These are phyloP conservation scores for Miltochrista miniata DNA, from an alignment of 2,888 invertebrate genomes.

Conservation along the genomic window DNA sequence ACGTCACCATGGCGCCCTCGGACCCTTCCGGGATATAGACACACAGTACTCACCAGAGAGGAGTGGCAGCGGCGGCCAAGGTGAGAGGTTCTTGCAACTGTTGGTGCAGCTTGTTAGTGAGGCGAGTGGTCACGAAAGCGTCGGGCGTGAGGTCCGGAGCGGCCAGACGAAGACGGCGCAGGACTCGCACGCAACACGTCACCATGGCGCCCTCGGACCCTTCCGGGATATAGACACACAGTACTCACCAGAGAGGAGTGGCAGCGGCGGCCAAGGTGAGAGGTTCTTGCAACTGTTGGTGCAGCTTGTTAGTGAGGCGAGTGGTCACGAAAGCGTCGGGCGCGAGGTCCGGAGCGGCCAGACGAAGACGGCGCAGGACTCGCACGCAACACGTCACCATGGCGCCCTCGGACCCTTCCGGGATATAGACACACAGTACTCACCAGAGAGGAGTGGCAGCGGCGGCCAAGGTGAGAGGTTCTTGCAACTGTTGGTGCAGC, in stretches of 20 bases:
- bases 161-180: constrained; percentile 67
- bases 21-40: no score
- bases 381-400: no score
- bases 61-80: constrained; percentile 95
- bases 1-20: no score
- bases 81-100: constrained; percentile 98
- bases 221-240: no score
- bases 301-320: constrained; percentile 97
- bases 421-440: no score
- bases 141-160: constrained; percentile 81
- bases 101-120: constrained; percentile 97
- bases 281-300: constrained; percentile 98
- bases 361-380: constrained; percentile 68
- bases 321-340: constrained; percentile 95
- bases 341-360: constrained; percentile 65
- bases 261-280: constrained; percentile 96
- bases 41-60: constrained; percentile 94
- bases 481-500: constrained; percentile 97
- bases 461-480: constrained; percentile 96
- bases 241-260: constrained; percentile 96
- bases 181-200: no score
- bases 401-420: no score
- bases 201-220: no score
- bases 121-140: constrained; percentile 96
- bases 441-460: constrained; percentile 97